Conservation (phyloP, 1,140 invertebrate genomes). For the Neodiprion lecontei region DNA sequence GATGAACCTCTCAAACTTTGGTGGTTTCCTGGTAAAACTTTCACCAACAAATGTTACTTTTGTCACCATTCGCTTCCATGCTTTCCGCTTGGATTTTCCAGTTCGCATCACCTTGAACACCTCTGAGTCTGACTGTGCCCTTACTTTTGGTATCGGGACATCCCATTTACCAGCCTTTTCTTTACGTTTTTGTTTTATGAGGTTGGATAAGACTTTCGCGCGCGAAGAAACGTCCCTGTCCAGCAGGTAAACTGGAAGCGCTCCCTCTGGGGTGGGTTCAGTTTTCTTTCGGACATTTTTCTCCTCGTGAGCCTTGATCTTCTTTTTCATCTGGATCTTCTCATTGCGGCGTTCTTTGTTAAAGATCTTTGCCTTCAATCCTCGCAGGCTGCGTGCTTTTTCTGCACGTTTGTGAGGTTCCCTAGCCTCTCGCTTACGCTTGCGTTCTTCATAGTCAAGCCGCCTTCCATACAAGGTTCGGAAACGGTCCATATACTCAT, state of each 20-base stretch:
- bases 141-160: slow-evolving; percentile 98
- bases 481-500: slow-evolving; percentile 99
- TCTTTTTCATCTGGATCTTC: slow-evolving; percentile 99
- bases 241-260: slow-evolving; percentile 93
- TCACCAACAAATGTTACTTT: slow-evolving; percentile 99
- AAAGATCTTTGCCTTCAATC: slow-evolving; percentile 97
- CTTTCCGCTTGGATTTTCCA: slow-evolving; percentile 95
- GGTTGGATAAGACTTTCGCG: slow-evolving; percentile 97
- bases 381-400: slow-evolving; percentile 90
- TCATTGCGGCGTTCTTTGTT: slow-evolving; percentile 97
- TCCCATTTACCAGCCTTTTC: slow-evolving; percentile 99
- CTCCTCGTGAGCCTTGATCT: slow-evolving; percentile 91
- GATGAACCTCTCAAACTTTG: slow-evolving; percentile 99
- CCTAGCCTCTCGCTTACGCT: slow-evolving; percentile 94
- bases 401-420: slow-evolving; percentile 88
- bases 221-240: slow-evolving; percentile 94
- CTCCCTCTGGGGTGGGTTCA: slow-evolving; percentile 86
- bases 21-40: slow-evolving; percentile 98
- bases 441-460: slow-evolving; percentile 97
- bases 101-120: slow-evolving; percentile 95
- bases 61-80: slow-evolving; percentile 99
- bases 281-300: slow-evolving; percentile 87
- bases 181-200: slow-evolving; percentile 99
- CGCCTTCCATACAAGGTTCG: slow-evolving; percentile 94
- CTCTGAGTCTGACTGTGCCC: slow-evolving; percentile 96